Percentiles rank a stretch among this genome's conserved stretches.
Conservation (phyloP, 2,113 vertebrate genomes). For the Oreochromis spilurus region DNA sequence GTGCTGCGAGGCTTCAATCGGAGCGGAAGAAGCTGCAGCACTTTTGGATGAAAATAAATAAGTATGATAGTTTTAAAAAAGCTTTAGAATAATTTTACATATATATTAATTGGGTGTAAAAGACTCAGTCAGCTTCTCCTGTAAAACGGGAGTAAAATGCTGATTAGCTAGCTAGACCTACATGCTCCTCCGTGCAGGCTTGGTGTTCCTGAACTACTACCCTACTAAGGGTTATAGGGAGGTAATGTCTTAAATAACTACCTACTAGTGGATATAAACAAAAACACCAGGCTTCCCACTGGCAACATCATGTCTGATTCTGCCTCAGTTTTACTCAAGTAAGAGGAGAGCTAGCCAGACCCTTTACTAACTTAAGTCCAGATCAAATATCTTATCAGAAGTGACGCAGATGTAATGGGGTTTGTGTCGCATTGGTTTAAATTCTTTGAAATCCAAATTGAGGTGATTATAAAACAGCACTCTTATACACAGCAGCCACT, state of each 20-base stretch:
- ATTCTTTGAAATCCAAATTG: conserved; percentile 31
- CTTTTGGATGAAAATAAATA: conserved; percentile 76
- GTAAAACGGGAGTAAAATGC: conserved; percentile 76
- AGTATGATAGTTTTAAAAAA: conserved; percentile 53
- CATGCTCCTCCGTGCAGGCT: conserved; percentile 54
- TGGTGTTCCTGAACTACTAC: conserved; percentile 53
- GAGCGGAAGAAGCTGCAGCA: conserved; percentile 40
- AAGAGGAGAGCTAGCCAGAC: conserved; percentile 47
- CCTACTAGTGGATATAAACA: conserved; percentile 52
- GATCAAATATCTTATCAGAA: conserved; percentile 32
- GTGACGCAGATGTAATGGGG: not conserved
- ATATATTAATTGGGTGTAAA: conserved; percentile 76
- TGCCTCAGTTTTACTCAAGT: conserved; percentile 57
- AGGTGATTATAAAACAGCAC: conserved; percentile 14
- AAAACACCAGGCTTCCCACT: conserved; percentile 46
- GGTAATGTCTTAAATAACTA: conserved; percentile 63
- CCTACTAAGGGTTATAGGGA: conserved; percentile 41
- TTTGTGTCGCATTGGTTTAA: not conserved
- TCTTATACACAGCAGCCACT: conserved; percentile 22
- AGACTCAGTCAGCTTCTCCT: conserved; percentile 70
- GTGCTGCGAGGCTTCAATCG: conserved; percentile 27
- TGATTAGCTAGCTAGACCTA: conserved; percentile 70
- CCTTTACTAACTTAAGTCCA: conserved; percentile 23
- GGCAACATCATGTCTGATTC: conserved; percentile 36
- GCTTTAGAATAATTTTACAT: conserved; percentile 70